A percentile compares a stretch with the other conserved stretches of the same genome.
These are phyloP conservation scores for Candidula unifasciata DNA, from an alignment of 2,888 invertebrate genomes.

Conservation along the genomic window DNA sequence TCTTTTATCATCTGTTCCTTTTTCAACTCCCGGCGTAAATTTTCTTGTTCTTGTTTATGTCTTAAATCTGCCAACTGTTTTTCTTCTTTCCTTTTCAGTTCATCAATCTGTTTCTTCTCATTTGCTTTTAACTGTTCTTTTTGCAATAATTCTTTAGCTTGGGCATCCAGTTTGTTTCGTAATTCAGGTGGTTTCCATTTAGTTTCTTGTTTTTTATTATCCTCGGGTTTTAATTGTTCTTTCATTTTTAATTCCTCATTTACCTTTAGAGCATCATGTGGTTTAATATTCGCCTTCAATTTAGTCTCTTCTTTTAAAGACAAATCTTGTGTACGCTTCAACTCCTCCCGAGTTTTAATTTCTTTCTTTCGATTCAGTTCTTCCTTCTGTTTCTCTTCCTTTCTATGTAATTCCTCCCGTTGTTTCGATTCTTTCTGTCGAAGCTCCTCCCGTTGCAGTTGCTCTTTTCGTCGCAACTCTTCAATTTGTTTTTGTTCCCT, in stretches of 20 bases:
- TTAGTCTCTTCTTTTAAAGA: neutral
- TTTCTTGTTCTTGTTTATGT: slow-evolving; percentile 17
- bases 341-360: neutral
- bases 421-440: slow-evolving; percentile 3
- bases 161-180: neutral
- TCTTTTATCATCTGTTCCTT: slow-evolving; percentile 41
- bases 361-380: neutral
- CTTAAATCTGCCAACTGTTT: slow-evolving; percentile 5
- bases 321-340: neutral
- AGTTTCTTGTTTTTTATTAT: neutral
- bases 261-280: neutral
- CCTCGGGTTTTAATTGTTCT: neutral
- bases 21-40: slow-evolving; percentile 13
- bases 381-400: neutral
- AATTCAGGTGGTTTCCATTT: neutral
- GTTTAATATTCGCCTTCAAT: neutral
- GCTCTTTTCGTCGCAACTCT: slow-evolving; percentile 17
- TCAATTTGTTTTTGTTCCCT: slow-evolving; percentile 14
- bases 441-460: neutral
- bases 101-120: neutral
- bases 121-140: neutral
- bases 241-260: neutral
- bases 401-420: neutral
- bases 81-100: neutral
- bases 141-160: neutral